These are phyloP conservation scores for Hyposmocoma kahamanoa DNA, from an alignment of 1,140 invertebrate species.

Conservation along the genomic window DNA sequence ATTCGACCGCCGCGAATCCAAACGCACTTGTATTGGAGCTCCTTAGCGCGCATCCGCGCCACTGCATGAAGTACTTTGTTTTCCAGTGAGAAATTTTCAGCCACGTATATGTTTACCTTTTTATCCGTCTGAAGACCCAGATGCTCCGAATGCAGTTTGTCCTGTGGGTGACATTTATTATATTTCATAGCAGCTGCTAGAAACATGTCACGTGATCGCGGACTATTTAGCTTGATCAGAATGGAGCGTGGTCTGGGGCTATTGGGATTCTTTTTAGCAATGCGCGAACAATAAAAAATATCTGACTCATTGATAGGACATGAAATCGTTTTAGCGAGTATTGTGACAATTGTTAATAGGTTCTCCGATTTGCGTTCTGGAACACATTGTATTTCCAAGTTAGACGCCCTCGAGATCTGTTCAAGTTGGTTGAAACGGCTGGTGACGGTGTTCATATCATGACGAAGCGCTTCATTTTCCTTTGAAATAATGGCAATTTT, in stretches of 20 bases:
- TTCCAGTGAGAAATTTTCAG: conserved; percentile 1
- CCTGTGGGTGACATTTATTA: not conserved
- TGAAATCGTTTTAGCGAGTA: not conserved
- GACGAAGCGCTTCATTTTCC: too few relatives aligned
- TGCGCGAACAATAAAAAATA: not conserved
- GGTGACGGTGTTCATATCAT: not conserved
- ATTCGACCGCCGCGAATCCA: conserved; percentile 5
- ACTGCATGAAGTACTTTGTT: conserved; percentile 2
- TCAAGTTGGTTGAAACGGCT: not conserved
- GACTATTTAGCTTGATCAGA: not conserved
- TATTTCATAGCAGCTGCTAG: not conserved
- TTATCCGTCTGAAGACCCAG: not conserved
- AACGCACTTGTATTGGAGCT: not conserved
- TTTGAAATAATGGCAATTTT: too few relatives aligned
- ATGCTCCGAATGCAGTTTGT: conserved; percentile 2
- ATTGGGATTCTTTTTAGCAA: conserved; percentile 1
- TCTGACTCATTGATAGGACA: not conserved
- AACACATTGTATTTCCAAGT: not conserved
- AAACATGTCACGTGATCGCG: not conserved
- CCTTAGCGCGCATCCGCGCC: not conserved
- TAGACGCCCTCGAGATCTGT: not conserved
- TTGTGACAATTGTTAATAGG: too few relatives aligned
- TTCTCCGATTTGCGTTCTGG: not conserved
- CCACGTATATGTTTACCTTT: not conserved
- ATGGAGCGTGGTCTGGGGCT: not conserved